Base-by-base conservation (phyloP, 2,888 invertebrate genomes). In the Drosophila infuscata region DNA sequence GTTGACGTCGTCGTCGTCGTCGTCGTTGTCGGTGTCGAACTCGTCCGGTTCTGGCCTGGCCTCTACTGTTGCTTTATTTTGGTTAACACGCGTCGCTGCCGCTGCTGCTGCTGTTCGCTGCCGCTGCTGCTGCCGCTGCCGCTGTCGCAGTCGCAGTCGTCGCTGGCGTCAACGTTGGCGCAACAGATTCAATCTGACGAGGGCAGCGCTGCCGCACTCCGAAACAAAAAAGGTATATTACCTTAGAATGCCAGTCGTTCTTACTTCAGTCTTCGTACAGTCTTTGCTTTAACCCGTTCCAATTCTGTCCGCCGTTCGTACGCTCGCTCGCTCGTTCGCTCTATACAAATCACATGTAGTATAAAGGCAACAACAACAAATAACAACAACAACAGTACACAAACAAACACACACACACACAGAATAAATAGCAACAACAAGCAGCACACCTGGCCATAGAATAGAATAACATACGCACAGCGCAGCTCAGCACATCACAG, bases 271-370 rank as follows among this genome's bases (percentile, higher is more conserved):
- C 93, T 93, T 93, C 93, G 93, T 93, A 93, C 93, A 93, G 93
- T 93, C 93, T 93, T 93, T 93, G 93, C 93, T 93, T 93, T 93
- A 93, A 93, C 93, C 93, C 93, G 93, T 93, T 93, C 93, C 93
- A 93, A 93, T 91, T 93, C 93, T 93, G 92, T 93, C 93, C 93
- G 93, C 93, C 92, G 93, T 92, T 82, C 82, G 82, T 84, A 83
- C 68, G 89, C 89, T 91, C 90, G 92, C 90, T 91, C 90, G 91
- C 87, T 91, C 83, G 91, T 89, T 90, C 88, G 92, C 92, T 92
- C 91, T 91, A 89, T 91, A 89, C 82, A 85, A 86, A 79, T 90
- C 74, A 81, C 71, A 83, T 68, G 76, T 79, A 75, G 57, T 69
- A 59, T 68, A 81, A 74, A 86, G 67, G 74, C 72, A 82, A 51